A percentile compares a stretch with the other conserved stretches of the same genome.
Evolutionary conservation across 2,888 invertebrate genomes (phyloP).

Genomic region (Papilio elwesi): DNA sequence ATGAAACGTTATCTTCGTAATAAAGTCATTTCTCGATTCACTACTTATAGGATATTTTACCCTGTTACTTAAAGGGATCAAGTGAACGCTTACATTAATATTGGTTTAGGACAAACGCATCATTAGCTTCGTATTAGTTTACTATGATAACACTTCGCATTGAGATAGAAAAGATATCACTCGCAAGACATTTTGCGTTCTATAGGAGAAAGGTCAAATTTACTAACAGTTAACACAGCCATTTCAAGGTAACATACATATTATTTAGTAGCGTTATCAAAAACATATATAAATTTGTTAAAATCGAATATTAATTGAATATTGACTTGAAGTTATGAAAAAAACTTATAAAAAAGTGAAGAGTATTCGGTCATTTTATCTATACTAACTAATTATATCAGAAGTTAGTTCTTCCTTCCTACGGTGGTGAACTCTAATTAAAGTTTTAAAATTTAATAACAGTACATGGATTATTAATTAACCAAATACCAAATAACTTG

Average conservation of each 20-base stretch:
- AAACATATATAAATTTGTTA: no score
- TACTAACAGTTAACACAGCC: no score
- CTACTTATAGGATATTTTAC: slow-evolving; percentile 13
- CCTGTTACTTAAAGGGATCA: slow-evolving; percentile 7
- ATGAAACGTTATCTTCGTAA: neutral
- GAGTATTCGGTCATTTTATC: no score
- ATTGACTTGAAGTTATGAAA: no score
- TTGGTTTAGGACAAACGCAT: slow-evolving; percentile 33
- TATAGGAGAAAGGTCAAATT: neutral
- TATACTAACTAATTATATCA: no score
- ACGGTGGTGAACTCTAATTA: no score
- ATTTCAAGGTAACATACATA: neutral
- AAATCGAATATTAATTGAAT: no score
- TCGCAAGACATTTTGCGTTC: neutral
- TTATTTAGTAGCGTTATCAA: no score
- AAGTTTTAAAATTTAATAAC: no score
- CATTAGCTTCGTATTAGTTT: slow-evolving; percentile 29
- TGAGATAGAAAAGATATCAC: slow-evolving; percentile 7
- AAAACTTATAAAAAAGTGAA: no score
- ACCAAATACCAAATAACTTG: slow-evolving; percentile 11
- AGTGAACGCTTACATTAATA: slow-evolving; percentile 32
- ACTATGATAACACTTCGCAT: slow-evolving; percentile 20
- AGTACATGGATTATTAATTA: no score
- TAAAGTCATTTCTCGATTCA: neutral
- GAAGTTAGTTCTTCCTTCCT: no score